A percentile compares a stretch with the other conserved stretches of the same genome.
Conservation (phyloP, 2,797 vertebrate species). For the Decapterus maruadsi region DNA sequence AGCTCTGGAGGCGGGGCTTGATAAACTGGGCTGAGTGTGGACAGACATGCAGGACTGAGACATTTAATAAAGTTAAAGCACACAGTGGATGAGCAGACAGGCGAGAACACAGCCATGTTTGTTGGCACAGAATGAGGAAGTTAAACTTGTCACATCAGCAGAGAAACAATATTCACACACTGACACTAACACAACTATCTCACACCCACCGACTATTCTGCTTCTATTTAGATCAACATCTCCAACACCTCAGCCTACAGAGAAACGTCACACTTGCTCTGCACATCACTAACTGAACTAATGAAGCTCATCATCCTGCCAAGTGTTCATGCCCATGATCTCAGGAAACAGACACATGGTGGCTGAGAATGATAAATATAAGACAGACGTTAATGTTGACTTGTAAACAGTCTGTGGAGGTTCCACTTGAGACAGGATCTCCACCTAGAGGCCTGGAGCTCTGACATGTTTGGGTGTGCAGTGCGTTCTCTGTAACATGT, state of each 20-base stretch:
- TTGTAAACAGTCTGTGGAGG: no score
- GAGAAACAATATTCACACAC: constrained; percentile 18
- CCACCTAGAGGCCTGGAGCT: no score
- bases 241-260: neutral
- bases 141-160: constrained; percentile 68
- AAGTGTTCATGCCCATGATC: neutral
- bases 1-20: no score
- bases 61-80: neutral
- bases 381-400: no score
- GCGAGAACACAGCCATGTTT: constrained; percentile 3
- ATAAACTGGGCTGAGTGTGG: neutral
- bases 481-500: no score
- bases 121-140: constrained; percentile 58
- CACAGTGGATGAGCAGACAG: constrained; percentile 27
- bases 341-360: no score
- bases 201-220: neutral
- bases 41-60: constrained; percentile 13
- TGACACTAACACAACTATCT: neutral
- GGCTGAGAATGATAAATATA: no score
- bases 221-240: neutral
- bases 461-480: no score
- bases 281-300: neutral
- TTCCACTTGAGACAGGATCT: no score
- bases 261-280: constrained; percentile 23
- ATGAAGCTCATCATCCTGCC: neutral